These are phyloP conservation scores for Oreochromis grahami DNA, from an alignment of 2,797 vertebrate species.

Conservation along the genomic window DNA sequence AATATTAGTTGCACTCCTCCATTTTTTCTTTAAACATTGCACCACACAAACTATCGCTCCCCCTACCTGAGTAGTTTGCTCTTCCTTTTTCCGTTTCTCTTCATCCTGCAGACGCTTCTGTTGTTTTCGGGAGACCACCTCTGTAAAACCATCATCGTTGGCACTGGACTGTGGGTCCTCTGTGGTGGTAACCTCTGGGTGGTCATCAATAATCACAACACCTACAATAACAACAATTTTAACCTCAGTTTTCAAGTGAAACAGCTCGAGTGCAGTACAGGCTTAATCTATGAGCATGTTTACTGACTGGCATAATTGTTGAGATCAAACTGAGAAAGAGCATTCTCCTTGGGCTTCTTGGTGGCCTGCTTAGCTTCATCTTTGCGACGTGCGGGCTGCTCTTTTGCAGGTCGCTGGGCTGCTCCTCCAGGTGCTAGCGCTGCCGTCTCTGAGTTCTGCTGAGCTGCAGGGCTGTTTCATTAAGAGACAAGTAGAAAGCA, in stretches of 20 bases:
- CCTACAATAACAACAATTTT: slow-evolving; percentile 66
- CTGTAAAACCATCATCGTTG: slow-evolving; percentile 96
- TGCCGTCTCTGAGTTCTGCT: slow-evolving; percentile 73
- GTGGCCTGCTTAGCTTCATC: slow-evolving; percentile 89
- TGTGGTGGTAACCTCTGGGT: slow-evolving; percentile 96
- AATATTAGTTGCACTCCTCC: not conserved
- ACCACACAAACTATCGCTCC: not conserved
- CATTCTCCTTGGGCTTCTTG: slow-evolving; percentile 96
- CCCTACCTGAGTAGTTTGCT: slow-evolving; percentile 90
- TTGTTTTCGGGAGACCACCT: slow-evolving; percentile 98
- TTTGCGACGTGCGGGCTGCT: slow-evolving; percentile 83
- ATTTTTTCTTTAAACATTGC: not conserved
- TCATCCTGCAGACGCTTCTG: slow-evolving; percentile 98
- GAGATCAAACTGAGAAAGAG: slow-evolving; percentile 97
- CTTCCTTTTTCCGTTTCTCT: slow-evolving; percentile 97
- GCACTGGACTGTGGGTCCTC: slow-evolving; percentile 93
- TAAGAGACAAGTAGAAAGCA: not conserved
- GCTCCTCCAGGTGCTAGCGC: slow-evolving; percentile 49
- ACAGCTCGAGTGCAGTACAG: not conserved
- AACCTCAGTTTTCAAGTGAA: not conserved
- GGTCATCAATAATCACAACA: slow-evolving; percentile 99
- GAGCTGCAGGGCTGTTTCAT: slow-evolving; percentile 58
- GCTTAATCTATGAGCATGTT: not conserved
- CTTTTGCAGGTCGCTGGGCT: slow-evolving; percentile 81
- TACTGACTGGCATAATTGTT: slow-evolving; percentile 99